phyloP scores from a whole-genome alignment of 2,113 vertebrate species.

The Nymphicus hollandicus region DNA sequence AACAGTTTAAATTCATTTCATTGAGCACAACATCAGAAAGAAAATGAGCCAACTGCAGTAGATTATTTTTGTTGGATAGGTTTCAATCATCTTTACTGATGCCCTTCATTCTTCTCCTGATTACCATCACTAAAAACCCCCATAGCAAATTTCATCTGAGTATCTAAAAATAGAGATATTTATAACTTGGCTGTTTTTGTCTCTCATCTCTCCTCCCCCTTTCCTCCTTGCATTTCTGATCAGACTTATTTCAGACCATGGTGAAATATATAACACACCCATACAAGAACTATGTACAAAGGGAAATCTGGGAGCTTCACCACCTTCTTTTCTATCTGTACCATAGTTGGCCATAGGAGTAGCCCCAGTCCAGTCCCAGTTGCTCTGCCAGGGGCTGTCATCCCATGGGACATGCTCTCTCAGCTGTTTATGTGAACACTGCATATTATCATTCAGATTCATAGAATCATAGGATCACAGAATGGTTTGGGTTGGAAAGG shows the following conservation, averaged over 20 bases:
- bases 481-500: background rate
- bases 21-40: conserved; percentile 63
- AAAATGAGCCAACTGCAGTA: conserved; percentile 67
- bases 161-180: conserved; percentile 61
- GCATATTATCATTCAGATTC: background rate
- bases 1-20: conserved; percentile 66
- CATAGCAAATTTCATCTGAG: conserved; percentile 54
- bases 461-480: background rate
- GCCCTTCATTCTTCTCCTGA: conserved; percentile 64
- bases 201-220: conserved; percentile 20
- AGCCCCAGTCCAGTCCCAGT: background rate
- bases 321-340: background rate
- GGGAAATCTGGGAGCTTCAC: background rate
- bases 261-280: background rate
- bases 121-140: conserved; percentile 52
- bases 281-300: rapidly evolving
- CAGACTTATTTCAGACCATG: conserved; percentile 21
- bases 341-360: background rate
- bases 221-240: conserved; percentile 40
- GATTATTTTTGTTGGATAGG: conserved; percentile 65
- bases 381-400: background rate
- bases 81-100: conserved; percentile 68
- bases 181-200: conserved; percentile 54
- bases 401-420: background rate
- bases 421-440: background rate